Percentiles rank a stretch among this genome's conserved stretches.
Evolutionary conservation across 2,797 vertebrate genomes (phyloP).

Genomic region (Characodon lateralis): DNA sequence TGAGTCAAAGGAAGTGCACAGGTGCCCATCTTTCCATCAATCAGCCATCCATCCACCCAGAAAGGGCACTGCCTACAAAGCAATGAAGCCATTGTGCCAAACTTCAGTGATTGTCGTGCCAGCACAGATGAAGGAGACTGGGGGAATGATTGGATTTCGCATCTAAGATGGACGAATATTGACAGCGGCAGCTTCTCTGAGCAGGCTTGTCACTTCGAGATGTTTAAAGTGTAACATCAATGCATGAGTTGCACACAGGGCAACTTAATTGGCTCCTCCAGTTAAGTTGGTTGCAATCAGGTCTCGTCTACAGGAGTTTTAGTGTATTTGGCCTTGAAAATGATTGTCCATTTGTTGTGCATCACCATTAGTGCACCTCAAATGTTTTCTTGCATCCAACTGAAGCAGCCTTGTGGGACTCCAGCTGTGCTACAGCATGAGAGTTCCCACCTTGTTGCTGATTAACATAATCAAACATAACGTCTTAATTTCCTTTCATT

Average conservation of each 20-base stretch:
- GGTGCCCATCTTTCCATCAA: slow-evolving; percentile 18
- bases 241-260: slow-evolving; percentile 21
- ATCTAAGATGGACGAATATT: slow-evolving; percentile 38
- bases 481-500: slow-evolving; percentile 75
- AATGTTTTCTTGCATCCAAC: slow-evolving; percentile 67
- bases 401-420: slow-evolving; percentile 49
- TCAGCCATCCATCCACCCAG: slow-evolving; percentile 20
- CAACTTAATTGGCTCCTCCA: slow-evolving; percentile 40
- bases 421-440: slow-evolving; percentile 43
- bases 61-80: slow-evolving; percentile 43
- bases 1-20: slow-evolving; percentile 28
- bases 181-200: slow-evolving; percentile 26
- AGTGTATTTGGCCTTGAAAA: slow-evolving; percentile 12
- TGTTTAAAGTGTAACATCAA: slow-evolving; percentile 46
- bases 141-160: slow-evolving; percentile 49
- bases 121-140: slow-evolving; percentile 36
- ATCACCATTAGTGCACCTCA: slow-evolving; percentile 57
- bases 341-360: slow-evolving; percentile 25
- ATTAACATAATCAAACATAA: slow-evolving; percentile 65
- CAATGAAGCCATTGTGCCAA: slow-evolving; percentile 44
- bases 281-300: slow-evolving; percentile 11
- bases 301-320: slow-evolving; percentile 18
- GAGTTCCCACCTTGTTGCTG: slow-evolving; percentile 53
- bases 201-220: slow-evolving; percentile 53
- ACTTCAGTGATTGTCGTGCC: slow-evolving; percentile 35